A percentile compares a stretch with the other conserved stretches of the same genome.
These are phyloP conservation scores for Serilophus lunatus DNA, from an alignment of 2,113 vertebrate genomes.

Conservation along the genomic window DNA sequence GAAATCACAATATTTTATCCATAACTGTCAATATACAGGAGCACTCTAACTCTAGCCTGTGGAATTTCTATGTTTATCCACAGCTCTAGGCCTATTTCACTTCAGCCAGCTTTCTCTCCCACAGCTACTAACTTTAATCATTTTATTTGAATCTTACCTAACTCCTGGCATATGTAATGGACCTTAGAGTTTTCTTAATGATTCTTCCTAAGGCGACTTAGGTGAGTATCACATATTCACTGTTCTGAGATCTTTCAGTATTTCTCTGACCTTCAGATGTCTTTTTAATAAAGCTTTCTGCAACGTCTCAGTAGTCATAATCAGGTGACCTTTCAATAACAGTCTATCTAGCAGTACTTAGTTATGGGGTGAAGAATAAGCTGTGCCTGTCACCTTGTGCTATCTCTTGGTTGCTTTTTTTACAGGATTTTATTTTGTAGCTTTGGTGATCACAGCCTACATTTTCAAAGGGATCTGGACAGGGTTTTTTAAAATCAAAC, in stretches of 20 bases:
- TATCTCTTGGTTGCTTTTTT: not conserved
- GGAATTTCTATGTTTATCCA: not conserved
- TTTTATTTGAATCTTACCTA: not conserved
- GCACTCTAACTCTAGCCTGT: not conserved
- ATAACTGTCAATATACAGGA: not conserved
- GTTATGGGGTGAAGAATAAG: not conserved
- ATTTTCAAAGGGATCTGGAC: not conserved
- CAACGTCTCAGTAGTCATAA: not conserved
- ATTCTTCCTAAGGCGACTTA: not conserved
- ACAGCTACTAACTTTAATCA: not conserved
- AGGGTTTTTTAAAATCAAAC: not conserved
- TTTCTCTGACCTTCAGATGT: not conserved
- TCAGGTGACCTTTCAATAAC: not conserved
- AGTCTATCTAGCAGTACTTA: not conserved
- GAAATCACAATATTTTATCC: not conserved
- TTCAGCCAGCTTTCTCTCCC: not conserved
- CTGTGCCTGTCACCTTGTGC: not conserved
- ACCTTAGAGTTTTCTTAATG: not conserved
- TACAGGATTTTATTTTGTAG: not conserved
- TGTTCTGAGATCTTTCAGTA: not conserved
- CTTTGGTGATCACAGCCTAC: not conserved
- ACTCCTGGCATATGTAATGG: not conserved
- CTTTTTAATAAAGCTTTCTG: not conserved
- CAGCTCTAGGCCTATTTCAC: not conserved
- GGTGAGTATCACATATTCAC: not conserved